Conservation (phyloP, 2,888 invertebrate genomes). For the Drosophila birchii region DNA sequence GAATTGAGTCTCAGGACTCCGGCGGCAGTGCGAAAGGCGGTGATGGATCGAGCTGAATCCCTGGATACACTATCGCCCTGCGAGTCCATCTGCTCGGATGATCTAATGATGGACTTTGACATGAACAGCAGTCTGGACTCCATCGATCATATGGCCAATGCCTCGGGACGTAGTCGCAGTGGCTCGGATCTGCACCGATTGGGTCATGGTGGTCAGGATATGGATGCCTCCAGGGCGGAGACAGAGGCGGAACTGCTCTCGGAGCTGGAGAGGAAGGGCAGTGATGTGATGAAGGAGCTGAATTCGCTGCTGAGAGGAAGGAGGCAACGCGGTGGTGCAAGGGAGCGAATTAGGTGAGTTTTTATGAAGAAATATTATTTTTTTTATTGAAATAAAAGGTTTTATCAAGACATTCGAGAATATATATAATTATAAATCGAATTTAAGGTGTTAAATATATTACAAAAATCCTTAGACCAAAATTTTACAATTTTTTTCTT, state of each 20-base stretch:
- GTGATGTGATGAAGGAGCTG: constrained; percentile 86
- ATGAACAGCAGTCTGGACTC: constrained; percentile 85
- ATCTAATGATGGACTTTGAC: constrained; percentile 94
- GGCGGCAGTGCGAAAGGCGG: constrained; percentile 81
- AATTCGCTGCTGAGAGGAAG: constrained; percentile 85
- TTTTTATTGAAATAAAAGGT: too few relatives aligned
- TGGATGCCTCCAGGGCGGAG: constrained; percentile 79
- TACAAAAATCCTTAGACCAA: not conserved
- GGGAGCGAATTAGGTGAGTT: constrained; percentile 81
- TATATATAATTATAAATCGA: too few relatives aligned
- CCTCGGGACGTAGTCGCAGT: constrained; percentile 83
- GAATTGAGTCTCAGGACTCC: constrained; percentile 84
- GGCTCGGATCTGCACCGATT: constrained; percentile 86
- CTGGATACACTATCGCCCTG: constrained; percentile 93
- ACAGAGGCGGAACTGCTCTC: constrained; percentile 84
- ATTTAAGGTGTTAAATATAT: not conserved
- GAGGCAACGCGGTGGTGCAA: constrained; percentile 64
- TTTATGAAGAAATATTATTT: too few relatives aligned
- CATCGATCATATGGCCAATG: constrained; percentile 80
- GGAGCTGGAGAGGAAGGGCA: constrained; percentile 85
- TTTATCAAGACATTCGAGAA: too few relatives aligned
- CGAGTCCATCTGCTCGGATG: constrained; percentile 93
- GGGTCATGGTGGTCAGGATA: constrained; percentile 71
- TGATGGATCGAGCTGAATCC: constrained; percentile 88
- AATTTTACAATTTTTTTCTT: not conserved